A percentile compares a stretch with the other conserved stretches of the same genome.
Conservation (phyloP, 2,888 invertebrate genomes). For the Graphium colonna region DNA sequence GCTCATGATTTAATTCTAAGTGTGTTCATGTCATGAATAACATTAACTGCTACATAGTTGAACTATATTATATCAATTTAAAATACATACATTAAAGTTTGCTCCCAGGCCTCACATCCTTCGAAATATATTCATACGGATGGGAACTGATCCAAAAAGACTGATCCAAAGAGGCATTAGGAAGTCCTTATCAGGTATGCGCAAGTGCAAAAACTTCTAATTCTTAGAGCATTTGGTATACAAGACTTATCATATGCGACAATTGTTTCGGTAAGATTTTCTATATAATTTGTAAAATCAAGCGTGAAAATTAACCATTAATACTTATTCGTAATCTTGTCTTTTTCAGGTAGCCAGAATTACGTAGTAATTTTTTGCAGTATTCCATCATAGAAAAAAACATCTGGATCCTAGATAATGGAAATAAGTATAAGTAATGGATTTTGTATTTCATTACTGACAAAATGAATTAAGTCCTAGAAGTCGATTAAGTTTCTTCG, state of each 20-base stretch:
- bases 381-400: constrained; percentile 57
- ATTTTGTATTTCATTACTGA: too few relatives aligned
- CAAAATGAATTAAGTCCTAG: too few relatives aligned
- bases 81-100: neutral
- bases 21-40: too few relatives aligned
- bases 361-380: constrained; percentile 70
- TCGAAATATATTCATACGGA: constrained; percentile 61
- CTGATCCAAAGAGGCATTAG: constrained; percentile 48
- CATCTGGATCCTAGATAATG: neutral
- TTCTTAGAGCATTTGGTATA: constrained; percentile 70
- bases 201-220: constrained; percentile 67
- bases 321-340: neutral
- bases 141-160: constrained; percentile 53
- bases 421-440: neutral
- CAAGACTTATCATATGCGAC: constrained; percentile 66
- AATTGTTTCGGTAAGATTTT: constrained; percentile 56
- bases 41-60: too few relatives aligned
- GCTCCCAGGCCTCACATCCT: constrained; percentile 54
- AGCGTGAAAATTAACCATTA: too few relatives aligned
- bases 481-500: too few relatives aligned
- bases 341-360: constrained; percentile 60
- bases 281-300: neutral
- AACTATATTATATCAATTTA: neutral
- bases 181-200: constrained; percentile 58
- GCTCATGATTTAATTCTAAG: too few relatives aligned